These are phyloP conservation scores for Ephestia elutella DNA, from an alignment of 1,140 invertebrate species.

Conservation along the genomic window DNA sequence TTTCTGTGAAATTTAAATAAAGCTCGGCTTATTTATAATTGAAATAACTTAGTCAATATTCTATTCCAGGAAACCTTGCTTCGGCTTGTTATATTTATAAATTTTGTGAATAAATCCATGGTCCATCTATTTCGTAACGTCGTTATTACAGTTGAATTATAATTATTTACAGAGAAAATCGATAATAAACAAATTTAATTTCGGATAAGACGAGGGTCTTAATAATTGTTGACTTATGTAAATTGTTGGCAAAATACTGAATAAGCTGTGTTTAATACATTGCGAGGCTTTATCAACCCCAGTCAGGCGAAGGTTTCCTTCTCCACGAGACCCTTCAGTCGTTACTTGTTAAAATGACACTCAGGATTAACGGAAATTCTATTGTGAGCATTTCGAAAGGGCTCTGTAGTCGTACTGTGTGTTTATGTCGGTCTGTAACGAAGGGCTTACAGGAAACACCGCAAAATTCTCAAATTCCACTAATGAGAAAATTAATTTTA, in stretches of 20 bases:
- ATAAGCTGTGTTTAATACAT: conserved; percentile 46
- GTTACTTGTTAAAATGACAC: conserved; percentile 8
- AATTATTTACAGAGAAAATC: no score
- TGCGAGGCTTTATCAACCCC: conserved; percentile 46
- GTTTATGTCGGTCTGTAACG: background rate
- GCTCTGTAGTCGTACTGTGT: background rate
- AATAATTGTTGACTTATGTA: conserved; percentile 45
- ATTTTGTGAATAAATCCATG: no score
- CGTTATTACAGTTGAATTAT: no score
- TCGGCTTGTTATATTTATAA: no score
- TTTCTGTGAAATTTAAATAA: no score
- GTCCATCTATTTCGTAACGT: no score
- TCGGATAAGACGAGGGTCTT: conserved; percentile 24
- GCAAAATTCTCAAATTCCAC: background rate
- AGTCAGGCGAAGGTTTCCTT: conserved; percentile 38
- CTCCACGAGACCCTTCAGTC: background rate
- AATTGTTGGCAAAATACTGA: conserved; percentile 48
- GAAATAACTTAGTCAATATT: no score
- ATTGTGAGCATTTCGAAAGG: conserved; percentile 6
- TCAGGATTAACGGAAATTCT: conserved; percentile 10
- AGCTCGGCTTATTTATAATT: no score
- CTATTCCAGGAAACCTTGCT: no score
- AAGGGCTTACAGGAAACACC: background rate
- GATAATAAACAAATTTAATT: conserved; percentile 21
- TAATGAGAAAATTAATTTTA: background rate